Percentiles rank a stretch among this genome's conserved stretches.
phyloP scores from a whole-genome alignment of 1,140 invertebrate species.

The Myzus persicae region DNA sequence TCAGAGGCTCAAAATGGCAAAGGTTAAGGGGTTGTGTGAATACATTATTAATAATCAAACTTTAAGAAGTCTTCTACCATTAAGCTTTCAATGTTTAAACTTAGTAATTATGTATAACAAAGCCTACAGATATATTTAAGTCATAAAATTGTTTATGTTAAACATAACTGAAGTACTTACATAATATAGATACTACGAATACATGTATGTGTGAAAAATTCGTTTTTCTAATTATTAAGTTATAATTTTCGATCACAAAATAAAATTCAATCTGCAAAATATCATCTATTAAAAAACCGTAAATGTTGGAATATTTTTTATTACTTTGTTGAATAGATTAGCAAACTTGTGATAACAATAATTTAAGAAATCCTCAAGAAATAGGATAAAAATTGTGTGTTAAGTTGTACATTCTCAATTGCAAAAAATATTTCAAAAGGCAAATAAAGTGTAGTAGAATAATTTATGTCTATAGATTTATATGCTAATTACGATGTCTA shows the following conservation, averaged over 20 bases:
- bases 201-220: not conserved
- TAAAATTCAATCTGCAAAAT: not conserved
- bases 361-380: not conserved
- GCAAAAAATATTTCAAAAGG: slow-evolving; percentile 18
- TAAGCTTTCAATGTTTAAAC: slow-evolving; percentile 20
- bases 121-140: not conserved
- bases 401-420: not conserved
- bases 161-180: not conserved
- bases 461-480: not conserved
- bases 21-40: not conserved
- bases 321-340: not conserved
- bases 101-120: slow-evolving; percentile 13
- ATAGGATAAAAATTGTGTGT: not conserved
- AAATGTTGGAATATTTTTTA: not conserved
- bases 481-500: slow-evolving; percentile 40
- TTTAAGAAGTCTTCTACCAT: slow-evolving; percentile 29
- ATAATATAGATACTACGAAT: not conserved
- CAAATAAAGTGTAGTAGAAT: not conserved
- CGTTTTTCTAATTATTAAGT: not conserved
- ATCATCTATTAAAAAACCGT: not conserved
- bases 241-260: not conserved
- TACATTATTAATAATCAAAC: slow-evolving; percentile 52
- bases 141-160: not conserved
- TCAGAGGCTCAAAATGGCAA: slow-evolving; percentile 21
- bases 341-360: not conserved